Evolutionary conservation across 1,140 invertebrate genomes (phyloP).

Genomic region (Drosophila auraria): DNA sequence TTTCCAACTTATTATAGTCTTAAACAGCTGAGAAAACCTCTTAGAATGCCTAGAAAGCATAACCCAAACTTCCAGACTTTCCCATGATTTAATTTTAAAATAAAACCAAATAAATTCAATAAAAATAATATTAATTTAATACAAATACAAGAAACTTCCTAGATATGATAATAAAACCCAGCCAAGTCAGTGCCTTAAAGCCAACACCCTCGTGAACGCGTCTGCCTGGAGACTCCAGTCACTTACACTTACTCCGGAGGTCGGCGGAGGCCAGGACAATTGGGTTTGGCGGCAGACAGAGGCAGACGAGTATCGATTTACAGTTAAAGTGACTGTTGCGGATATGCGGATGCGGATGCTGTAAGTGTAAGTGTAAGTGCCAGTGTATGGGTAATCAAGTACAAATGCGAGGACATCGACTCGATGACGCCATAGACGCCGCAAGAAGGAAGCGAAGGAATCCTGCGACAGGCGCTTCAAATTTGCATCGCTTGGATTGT

Average conservation of each 20-base stretch:
- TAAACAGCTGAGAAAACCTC: no score
- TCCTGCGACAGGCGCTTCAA: constrained; percentile 38
- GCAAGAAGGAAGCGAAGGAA: constrained; percentile 24
- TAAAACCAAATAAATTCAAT: not conserved
- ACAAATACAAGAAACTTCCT: not conserved
- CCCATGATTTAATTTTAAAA: no score
- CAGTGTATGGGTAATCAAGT: constrained; percentile 59
- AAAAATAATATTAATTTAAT: not conserved
- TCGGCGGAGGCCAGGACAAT: constrained; percentile 14
- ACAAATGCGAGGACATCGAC: constrained; percentile 45
- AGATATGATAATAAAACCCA: not conserved
- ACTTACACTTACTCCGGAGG: constrained; percentile 21
- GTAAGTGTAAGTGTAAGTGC: constrained; percentile 23
- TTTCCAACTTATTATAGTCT: not conserved
- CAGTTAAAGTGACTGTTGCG: constrained; percentile 58
- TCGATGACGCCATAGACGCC: constrained; percentile 44
- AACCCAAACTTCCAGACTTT: no score
- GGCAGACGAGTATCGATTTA: constrained; percentile 64
- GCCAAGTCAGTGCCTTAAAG: not conserved
- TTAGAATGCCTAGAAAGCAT: no score
- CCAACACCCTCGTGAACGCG: not conserved
- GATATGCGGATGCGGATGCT: constrained; percentile 27
- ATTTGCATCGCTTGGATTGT: constrained; percentile 53
- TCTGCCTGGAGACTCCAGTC: constrained; percentile 14
- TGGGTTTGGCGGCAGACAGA: constrained; percentile 9